A percentile compares a stretch with the other conserved stretches of the same genome.
Evolutionary conservation across 2,113 vertebrate species (phyloP).

Genomic region (Syngnathoides biaculeatus): DNA sequence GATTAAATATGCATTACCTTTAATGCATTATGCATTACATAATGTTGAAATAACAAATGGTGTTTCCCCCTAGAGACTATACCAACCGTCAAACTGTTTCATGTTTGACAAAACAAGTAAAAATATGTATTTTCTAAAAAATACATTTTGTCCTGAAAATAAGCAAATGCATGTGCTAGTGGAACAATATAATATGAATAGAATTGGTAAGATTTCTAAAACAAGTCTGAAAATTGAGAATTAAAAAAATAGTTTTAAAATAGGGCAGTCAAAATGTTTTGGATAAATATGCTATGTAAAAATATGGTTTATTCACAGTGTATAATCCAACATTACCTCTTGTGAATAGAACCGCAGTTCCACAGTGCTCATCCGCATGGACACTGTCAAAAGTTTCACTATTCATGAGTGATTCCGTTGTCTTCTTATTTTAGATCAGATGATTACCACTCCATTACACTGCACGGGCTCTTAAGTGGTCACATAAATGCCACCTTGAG

Average conservation of each 20-base stretch:
- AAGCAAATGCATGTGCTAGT: too few species aligned
- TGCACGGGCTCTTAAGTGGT: conserved; percentile 23
- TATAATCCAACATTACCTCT: neutral
- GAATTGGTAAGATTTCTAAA: too few species aligned
- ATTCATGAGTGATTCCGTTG: conserved; percentile 24
- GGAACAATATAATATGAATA: too few species aligned
- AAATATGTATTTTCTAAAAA: too few species aligned
- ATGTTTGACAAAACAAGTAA: too few species aligned
- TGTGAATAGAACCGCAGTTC: neutral
- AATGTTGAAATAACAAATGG: neutral
- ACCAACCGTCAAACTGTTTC: neutral
- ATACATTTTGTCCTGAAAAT: too few species aligned
- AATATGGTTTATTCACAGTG: too few species aligned
- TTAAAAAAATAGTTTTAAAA: too few species aligned
- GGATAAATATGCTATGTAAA: too few species aligned
- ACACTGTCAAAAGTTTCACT: neutral
- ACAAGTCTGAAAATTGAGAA: too few species aligned
- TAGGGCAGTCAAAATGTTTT: too few species aligned
- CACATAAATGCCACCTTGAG: conserved; percentile 24
- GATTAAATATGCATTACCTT: neutral
- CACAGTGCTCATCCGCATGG: neutral
- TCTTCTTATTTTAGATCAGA: conserved; percentile 21
- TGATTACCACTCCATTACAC: conserved; percentile 33
- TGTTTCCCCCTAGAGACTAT: neutral
- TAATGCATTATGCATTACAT: neutral